phyloP scores from a whole-genome alignment of 2,888 invertebrate species.

The Agrotis clavis region DNA sequence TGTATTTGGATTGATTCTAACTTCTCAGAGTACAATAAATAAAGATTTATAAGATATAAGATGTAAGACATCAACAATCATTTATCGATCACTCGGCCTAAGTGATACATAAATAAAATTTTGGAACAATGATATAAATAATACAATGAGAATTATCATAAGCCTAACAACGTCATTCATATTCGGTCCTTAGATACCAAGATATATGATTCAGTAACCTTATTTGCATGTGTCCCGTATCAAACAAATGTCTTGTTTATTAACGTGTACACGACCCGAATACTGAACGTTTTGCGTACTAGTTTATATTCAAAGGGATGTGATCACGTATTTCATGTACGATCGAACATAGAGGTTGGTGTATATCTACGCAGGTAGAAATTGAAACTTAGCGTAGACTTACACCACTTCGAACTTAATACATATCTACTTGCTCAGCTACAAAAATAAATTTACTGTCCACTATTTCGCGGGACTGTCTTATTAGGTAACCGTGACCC shows the following conservation, averaged over 20 bases:
- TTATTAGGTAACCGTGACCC: too few species aligned
- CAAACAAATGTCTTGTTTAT: conserved; percentile 68
- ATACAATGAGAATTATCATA: conserved; percentile 25
- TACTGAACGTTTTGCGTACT: conserved; percentile 58
- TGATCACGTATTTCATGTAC: conserved; percentile 60
- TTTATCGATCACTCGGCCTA: background rate
- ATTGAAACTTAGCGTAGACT: too few species aligned
- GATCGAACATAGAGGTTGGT: conserved; percentile 8
- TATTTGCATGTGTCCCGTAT: conserved; percentile 63
- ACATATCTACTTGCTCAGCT: too few species aligned
- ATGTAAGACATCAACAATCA: background rate
- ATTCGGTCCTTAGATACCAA: conserved; percentile 32
- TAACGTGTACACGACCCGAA: conserved; percentile 61
- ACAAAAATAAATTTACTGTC: too few species aligned
- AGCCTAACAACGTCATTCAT: conserved; percentile 23
- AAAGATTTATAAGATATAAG: too few species aligned
- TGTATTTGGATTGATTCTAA: background rate
- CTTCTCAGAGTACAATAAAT: background rate
- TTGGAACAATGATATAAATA: background rate
- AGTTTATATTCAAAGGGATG: conserved; percentile 58
- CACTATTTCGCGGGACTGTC: too few species aligned
- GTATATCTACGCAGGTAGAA: background rate
- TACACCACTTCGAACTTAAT: too few species aligned
- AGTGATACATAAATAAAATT: background rate
- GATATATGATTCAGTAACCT: conserved; percentile 56